These are phyloP conservation scores for Mythimna vitellina DNA, from an alignment of 2,888 invertebrate species.

Conservation along the genomic window DNA sequence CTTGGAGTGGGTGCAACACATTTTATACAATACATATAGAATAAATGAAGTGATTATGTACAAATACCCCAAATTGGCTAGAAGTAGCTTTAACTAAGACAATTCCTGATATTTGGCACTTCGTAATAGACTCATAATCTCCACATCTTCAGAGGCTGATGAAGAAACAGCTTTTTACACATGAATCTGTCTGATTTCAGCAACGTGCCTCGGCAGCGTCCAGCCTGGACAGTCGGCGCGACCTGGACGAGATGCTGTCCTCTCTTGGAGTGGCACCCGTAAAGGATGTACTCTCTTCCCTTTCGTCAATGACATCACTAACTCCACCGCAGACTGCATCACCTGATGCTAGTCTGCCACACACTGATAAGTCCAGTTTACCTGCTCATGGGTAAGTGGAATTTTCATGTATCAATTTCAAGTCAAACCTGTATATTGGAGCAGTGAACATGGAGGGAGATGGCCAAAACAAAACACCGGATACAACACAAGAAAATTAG, in stretches of 20 bases:
- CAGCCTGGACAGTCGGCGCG: constrained; percentile 89
- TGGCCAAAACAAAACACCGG: neutral
- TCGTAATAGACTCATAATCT: no score
- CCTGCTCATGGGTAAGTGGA: constrained; percentile 81
- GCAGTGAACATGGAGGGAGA: neutral
- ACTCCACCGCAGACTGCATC: constrained; percentile 95
- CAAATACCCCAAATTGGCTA: neutral
- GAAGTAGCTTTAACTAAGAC: neutral
- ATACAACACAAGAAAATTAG: neutral
- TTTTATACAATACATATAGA: neutral
- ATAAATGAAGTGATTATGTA: neutral
- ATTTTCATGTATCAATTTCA: neutral
- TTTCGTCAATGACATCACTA: constrained; percentile 95
- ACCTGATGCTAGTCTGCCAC: constrained; percentile 95
- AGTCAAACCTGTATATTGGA: neutral
- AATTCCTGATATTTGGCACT: no score
- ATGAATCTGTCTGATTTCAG: constrained; percentile 65
- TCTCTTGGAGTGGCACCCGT: constrained; percentile 97
- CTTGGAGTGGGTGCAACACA: no score
- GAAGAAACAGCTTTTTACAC: neutral
- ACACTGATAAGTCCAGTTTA: constrained; percentile 90
- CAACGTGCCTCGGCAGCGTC: constrained; percentile 89
- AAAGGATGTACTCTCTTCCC: constrained; percentile 95
- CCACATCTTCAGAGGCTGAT: neutral
- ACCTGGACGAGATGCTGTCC: constrained; percentile 96